These are phyloP conservation scores for Ranitomeya variabilis DNA, from an alignment of 2,113 vertebrate species.

Conservation along the genomic window DNA sequence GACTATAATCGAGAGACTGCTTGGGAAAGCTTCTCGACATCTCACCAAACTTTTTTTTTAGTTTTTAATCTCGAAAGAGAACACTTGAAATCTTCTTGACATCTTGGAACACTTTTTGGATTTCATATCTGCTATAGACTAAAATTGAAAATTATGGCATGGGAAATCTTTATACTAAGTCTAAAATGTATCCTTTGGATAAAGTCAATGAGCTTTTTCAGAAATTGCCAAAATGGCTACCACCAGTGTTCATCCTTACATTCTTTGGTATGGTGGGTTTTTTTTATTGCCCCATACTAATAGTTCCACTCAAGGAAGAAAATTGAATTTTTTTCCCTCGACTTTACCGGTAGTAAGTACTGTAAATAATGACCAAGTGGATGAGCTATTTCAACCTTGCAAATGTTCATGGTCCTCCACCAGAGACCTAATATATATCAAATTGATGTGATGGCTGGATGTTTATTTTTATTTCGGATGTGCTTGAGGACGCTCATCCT, in stretches of 20 bases:
- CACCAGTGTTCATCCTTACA: neutral
- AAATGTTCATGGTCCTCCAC: neutral
- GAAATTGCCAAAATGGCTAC: neutral
- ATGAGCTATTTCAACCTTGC: slow-evolving; percentile 30
- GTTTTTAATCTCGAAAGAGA: too few relatives aligned
- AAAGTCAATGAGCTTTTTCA: neutral
- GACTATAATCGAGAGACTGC: too few relatives aligned
- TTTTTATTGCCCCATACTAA: neutral
- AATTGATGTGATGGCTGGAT: neutral
- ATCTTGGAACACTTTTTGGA: too few relatives aligned
- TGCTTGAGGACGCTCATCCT: slow-evolving; percentile 62
- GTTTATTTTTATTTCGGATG: slow-evolving; percentile 28
- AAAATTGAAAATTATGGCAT: too few relatives aligned
- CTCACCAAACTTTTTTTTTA: too few relatives aligned
- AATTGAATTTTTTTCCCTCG: neutral
- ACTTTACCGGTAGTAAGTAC: slow-evolving; percentile 5
- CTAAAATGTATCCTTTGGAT: too few relatives aligned
- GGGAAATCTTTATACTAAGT: too few relatives aligned
- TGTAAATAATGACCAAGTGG: slow-evolving; percentile 35
- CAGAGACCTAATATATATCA: slow-evolving; percentile 24
- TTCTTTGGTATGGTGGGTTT: neutral
- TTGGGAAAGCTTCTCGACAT: too few relatives aligned
- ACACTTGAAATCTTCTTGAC: too few relatives aligned
- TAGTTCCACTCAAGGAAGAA: neutral
- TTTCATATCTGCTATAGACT: too few relatives aligned